Conservation (phyloP, 2,113 vertebrate species). For the Tupaia tana region DNA sequence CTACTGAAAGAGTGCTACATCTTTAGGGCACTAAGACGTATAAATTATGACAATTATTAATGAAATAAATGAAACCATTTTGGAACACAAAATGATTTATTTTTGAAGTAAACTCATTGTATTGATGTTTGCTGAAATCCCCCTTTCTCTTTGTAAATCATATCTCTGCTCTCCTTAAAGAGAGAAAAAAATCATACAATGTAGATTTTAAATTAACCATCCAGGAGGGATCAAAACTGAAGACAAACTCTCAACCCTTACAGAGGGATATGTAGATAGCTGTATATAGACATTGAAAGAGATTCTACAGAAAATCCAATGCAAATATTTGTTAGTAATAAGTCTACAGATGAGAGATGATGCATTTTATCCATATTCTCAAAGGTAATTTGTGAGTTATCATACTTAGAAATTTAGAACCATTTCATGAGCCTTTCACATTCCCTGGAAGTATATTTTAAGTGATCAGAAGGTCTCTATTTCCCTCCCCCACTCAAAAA, state of each 20-base stretch:
- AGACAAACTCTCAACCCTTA: background rate
- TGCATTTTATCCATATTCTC: background rate
- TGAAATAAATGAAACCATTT: conserved; percentile 32
- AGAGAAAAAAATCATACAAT: background rate
- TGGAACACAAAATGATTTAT: background rate
- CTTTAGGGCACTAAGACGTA: background rate
- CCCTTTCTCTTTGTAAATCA: background rate
- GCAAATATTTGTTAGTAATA: background rate
- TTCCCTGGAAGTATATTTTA: background rate
- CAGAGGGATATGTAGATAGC: too few species aligned
- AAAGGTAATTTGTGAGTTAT: background rate
- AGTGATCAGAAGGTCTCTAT: background rate
- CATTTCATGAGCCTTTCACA: background rate
- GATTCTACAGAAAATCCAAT: background rate
- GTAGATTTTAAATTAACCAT: background rate
- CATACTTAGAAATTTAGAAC: background rate
- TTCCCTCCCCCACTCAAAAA: background rate
- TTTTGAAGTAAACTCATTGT: conserved; percentile 36
- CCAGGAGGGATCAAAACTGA: background rate
- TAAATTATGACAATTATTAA: conserved; percentile 55
- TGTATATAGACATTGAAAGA: too few species aligned
- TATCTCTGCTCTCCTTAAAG: background rate
- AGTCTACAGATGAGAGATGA: background rate
- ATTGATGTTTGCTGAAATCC: background rate
- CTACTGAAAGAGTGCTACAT: background rate